Evolutionary conservation across 2,113 vertebrate species (phyloP).

Genomic region (Talpa occidentalis): DNA sequence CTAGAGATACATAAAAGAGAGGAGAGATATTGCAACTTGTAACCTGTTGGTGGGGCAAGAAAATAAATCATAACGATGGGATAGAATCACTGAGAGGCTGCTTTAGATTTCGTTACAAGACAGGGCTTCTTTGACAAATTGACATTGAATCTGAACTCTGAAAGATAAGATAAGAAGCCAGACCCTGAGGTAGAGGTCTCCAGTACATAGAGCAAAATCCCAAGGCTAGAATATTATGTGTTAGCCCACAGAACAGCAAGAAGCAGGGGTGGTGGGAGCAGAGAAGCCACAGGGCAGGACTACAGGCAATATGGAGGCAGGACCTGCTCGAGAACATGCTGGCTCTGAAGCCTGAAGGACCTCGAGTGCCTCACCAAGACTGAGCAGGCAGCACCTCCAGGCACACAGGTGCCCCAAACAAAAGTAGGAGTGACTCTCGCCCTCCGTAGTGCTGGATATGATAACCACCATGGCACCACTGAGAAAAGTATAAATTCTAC

Average conservation of each 20-base stretch:
- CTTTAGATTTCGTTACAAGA: neutral
- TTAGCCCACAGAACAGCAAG: neutral
- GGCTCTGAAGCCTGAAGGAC: neutral
- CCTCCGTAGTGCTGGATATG: neutral
- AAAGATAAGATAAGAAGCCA: neutral
- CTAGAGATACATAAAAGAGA: neutral
- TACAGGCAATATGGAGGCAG: neutral
- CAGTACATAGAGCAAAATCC: neutral
- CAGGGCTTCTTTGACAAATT: neutral
- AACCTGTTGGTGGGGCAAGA: neutral
- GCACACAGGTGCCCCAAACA: neutral
- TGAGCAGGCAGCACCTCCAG: neutral
- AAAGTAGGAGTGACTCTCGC: neutral
- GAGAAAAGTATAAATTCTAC: neutral
- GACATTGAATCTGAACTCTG: neutral
- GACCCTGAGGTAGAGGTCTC: neutral
- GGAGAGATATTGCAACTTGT: neutral
- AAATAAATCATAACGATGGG: neutral
- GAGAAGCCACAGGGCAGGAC: neutral
- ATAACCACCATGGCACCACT: neutral
- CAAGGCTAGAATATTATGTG: neutral
- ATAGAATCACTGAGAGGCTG: neutral
- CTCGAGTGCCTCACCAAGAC: neutral
- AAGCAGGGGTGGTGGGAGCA: neutral
- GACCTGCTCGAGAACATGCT: too few relatives aligned